A percentile compares a stretch with the other conserved stretches of the same genome.
Conservation (phyloP, 2,113 vertebrate genomes). For the Plecturocebus donacophilus region DNA sequence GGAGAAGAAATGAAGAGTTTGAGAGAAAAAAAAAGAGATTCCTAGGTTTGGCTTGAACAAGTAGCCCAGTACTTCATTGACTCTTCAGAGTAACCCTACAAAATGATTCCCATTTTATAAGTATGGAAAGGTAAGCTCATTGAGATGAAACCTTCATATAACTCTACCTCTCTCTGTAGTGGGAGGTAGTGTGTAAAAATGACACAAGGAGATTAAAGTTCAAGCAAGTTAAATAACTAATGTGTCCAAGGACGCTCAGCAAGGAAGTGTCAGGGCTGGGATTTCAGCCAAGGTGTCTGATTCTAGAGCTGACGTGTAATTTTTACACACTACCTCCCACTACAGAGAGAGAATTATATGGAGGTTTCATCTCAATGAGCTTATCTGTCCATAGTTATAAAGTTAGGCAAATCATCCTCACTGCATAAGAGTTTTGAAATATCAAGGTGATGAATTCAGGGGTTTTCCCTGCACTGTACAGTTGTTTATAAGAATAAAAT, state of each 20-base stretch:
- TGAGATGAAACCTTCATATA: too few species aligned
- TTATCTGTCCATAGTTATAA: background rate
- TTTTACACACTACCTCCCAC: background rate
- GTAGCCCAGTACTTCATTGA: background rate
- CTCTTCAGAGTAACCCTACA: background rate
- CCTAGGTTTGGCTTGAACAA: background rate
- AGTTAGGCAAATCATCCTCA: background rate
- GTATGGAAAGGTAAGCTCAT: too few species aligned
- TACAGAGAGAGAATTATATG: background rate
- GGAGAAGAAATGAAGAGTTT: background rate
- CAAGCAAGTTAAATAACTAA: background rate
- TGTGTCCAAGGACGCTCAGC: background rate
- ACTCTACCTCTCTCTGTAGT: too few species aligned
- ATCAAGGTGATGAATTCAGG: background rate
- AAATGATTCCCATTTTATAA: background rate
- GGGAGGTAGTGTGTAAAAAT: too few species aligned
- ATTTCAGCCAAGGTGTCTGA: background rate
- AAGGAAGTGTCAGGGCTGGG: background rate
- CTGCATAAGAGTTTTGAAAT: background rate
- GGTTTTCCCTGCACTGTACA: background rate
- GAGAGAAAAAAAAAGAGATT: conserved; percentile 6
- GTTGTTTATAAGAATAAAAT: background rate
- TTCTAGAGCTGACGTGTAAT: background rate
- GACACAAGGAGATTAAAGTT: background rate
- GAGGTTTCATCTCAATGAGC: background rate